A percentile compares a stretch with the other conserved stretches of the same genome.
These are phyloP conservation scores for Champsocephalus gunnari DNA, from an alignment of 2,797 vertebrate genomes.

Conservation along the genomic window DNA sequence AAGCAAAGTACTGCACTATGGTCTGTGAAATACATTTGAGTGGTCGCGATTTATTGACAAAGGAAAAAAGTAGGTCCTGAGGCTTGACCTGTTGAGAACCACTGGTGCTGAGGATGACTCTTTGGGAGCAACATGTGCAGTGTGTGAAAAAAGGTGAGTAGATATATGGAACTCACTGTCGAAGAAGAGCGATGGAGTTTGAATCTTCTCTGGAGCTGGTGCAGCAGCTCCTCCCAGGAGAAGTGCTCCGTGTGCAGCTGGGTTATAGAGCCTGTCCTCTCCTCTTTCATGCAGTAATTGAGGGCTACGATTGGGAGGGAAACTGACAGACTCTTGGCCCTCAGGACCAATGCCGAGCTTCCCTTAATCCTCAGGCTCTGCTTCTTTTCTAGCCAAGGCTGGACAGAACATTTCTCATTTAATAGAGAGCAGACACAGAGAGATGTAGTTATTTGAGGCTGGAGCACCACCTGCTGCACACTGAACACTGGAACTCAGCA, in stretches of 20 bases:
- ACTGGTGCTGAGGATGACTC: slow-evolving; percentile 7
- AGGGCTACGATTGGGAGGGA: slow-evolving; percentile 66
- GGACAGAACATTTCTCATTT: slow-evolving; percentile 63
- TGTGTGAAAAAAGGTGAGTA: slow-evolving; percentile 34
- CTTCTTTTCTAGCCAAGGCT: slow-evolving; percentile 46
- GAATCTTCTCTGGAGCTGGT: slow-evolving; percentile 67
- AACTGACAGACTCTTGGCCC: slow-evolving; percentile 63
- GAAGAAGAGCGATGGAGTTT: slow-evolving; percentile 73
- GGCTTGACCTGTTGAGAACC: no score
- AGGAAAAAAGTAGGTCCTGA: no score
- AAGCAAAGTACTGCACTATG: no score
- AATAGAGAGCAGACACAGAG: slow-evolving; percentile 53
- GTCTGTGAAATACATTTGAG: no score
- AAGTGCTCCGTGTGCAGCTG: slow-evolving; percentile 50
- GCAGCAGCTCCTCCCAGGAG: slow-evolving; percentile 71
- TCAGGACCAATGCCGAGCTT: slow-evolving; percentile 46
- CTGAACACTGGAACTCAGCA: slow-evolving; percentile 24
- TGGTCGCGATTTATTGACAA: no score
- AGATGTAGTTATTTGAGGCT: slow-evolving; percentile 54
- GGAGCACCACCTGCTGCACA: slow-evolving; percentile 48
- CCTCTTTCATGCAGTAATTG: slow-evolving; percentile 75
- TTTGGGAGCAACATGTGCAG: slow-evolving; percentile 42
- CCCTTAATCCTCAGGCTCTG: slow-evolving; percentile 35
- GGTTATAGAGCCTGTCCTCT: slow-evolving; percentile 64
- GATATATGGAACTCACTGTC: slow-evolving; percentile 43